phyloP scores from a whole-genome alignment of 2,797 vertebrate genomes.

The Halcyon badia region DNA sequence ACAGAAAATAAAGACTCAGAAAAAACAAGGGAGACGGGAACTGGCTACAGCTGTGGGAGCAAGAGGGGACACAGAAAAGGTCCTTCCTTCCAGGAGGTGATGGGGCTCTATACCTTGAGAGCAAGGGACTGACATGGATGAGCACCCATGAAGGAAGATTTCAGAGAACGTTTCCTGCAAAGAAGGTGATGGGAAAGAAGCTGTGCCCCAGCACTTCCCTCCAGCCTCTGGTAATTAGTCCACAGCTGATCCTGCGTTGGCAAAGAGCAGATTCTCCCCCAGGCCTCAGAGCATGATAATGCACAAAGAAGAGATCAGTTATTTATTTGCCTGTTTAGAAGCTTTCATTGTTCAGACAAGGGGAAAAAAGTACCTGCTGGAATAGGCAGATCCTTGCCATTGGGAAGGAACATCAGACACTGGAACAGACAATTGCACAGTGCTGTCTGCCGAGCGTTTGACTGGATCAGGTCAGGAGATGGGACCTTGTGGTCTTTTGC shows the following conservation, averaged over 20 bases:
- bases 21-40: not conserved
- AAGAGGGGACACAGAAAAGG: not conserved
- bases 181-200: not conserved
- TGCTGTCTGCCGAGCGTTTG: rapidly evolving
- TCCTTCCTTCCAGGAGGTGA: not conserved
- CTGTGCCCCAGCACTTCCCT: not conserved
- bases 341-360: not conserved
- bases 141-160: not conserved
- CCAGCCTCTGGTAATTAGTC: not conserved
- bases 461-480: not conserved
- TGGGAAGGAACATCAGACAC: not conserved
- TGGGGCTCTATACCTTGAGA: not conserved
- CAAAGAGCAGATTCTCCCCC: not conserved
- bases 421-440: not conserved
- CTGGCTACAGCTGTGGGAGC: not conserved
- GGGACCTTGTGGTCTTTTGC: not conserved
- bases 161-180: not conserved
- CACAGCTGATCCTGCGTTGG: not conserved
- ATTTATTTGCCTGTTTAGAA: not conserved
- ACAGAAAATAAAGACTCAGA: not conserved
- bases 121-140: not conserved
- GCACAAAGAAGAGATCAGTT: not conserved
- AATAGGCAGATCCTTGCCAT: not conserved
- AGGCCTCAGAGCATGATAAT: not conserved
- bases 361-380: not conserved